Conservation (phyloP, 2,113 vertebrate species). For the Euleptes europaea region DNA sequence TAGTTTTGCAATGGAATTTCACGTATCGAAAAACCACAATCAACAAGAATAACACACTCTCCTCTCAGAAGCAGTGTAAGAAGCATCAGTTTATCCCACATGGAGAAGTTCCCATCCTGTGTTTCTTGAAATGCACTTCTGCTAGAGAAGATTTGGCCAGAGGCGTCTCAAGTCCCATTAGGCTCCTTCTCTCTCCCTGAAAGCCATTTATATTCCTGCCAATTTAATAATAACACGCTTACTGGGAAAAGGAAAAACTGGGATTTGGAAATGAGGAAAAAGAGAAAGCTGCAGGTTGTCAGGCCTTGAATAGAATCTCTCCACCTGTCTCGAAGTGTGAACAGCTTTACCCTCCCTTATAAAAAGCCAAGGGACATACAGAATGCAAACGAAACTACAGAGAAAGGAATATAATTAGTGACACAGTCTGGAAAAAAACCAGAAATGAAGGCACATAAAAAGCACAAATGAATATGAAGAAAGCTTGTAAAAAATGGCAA, state of each 20-base stretch:
- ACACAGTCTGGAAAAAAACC: not conserved
- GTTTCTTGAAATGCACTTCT: not conserved
- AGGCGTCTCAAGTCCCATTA: not conserved
- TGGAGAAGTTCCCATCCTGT: not conserved
- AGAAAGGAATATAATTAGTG: not conserved
- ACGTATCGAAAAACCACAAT: not conserved
- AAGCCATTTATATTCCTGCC: not conserved
- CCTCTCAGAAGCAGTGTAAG: not conserved
- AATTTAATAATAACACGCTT: not conserved
- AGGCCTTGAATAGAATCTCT: not conserved
- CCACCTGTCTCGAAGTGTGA: not conserved
- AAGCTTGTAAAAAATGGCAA: not conserved
- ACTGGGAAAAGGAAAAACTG: not conserved
- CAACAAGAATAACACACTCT: not conserved
- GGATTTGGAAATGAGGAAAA: not conserved
- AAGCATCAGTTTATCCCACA: not conserved
- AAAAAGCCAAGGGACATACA: rapidly evolving
- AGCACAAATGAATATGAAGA: not conserved
- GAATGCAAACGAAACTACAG: not conserved
- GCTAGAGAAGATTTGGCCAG: not conserved
- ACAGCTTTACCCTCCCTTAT: not conserved
- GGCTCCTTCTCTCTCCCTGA: not conserved
- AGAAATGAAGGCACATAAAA: not conserved
- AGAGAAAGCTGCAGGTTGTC: not conserved
- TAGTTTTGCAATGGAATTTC: slow-evolving; percentile 24